These are phyloP conservation scores for Bedellia somnulentella DNA, from an alignment of 2,888 invertebrate genomes.

Conservation along the genomic window DNA sequence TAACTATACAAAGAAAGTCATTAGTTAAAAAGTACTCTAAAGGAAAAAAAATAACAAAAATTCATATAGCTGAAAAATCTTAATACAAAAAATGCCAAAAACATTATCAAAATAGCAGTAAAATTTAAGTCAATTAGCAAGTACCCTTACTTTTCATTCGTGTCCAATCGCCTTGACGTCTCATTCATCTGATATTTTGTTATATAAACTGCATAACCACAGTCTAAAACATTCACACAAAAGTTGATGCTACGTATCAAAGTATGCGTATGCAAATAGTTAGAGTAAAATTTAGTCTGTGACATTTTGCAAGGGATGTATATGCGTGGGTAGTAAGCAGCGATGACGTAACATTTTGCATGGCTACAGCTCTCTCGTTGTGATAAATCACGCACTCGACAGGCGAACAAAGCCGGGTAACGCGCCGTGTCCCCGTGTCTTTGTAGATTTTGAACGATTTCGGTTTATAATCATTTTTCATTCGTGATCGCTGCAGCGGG, in stretches of 20 bases:
- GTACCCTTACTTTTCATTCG: no score
- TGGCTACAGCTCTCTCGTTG: slow-evolving; percentile 27
- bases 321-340: slow-evolving; percentile 17
- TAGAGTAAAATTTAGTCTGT: no score
- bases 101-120: no score
- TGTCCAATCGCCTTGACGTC: slow-evolving; percentile 53
- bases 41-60: no score
- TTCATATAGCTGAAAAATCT: no score
- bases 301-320: slow-evolving; percentile 5
- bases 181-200: slow-evolving; percentile 52
- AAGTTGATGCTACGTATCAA: no score
- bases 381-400: slow-evolving; percentile 42
- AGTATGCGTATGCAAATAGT: no score
- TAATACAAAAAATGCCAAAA: no score
- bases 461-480: slow-evolving; percentile 53
- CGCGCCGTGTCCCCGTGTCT: slow-evolving; percentile 56
- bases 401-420: slow-evolving; percentile 54
- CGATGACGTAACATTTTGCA: slow-evolving; percentile 55
- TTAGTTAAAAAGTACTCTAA: no score
- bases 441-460: slow-evolving; percentile 54
- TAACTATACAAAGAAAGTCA: no score
- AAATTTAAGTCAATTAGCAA: no score
- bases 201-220: slow-evolving; percentile 19
- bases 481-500: slow-evolving; percentile 17
- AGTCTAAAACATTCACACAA: background rate